phyloP scores from a whole-genome alignment of 2,113 vertebrate genomes.

The Baryphthengus martii region DNA sequence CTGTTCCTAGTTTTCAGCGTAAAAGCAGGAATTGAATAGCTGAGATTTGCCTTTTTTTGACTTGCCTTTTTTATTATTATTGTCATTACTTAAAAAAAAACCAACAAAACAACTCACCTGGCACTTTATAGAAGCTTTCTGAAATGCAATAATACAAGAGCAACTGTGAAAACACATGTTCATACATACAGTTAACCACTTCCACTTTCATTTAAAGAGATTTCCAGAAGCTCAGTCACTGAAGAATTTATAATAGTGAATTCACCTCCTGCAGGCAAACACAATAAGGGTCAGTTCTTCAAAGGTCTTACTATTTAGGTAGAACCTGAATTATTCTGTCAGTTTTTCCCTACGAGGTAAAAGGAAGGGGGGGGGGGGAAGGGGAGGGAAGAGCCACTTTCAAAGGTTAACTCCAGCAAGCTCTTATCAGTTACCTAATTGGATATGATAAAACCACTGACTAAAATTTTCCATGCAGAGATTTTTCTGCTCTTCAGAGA shows the following conservation, averaged over 20 bases:
- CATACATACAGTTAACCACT: slow-evolving; percentile 68
- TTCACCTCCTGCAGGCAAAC: slow-evolving; percentile 60
- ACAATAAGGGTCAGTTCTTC: slow-evolving; percentile 63
- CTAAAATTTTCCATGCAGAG: slow-evolving; percentile 28
- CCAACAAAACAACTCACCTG: too few species aligned
- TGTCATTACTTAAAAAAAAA: slow-evolving; percentile 58
- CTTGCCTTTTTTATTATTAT: neutral
- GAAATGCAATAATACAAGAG: slow-evolving; percentile 66
- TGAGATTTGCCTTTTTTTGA: slow-evolving; percentile 57
- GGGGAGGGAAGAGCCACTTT: neutral
- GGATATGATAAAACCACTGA: slow-evolving; percentile 28
- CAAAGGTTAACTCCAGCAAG: slow-evolving; percentile 37
- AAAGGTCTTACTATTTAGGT: slow-evolving; percentile 62
- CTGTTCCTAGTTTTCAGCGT: slow-evolving; percentile 76
- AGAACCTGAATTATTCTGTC: slow-evolving; percentile 66
- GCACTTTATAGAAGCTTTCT: slow-evolving; percentile 68
- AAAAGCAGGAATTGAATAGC: slow-evolving; percentile 62
- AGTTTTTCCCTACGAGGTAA: slow-evolving; percentile 6
- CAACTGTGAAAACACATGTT: slow-evolving; percentile 72
- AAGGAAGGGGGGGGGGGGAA: neutral
- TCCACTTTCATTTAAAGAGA: slow-evolving; percentile 74
- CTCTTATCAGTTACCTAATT: slow-evolving; percentile 63
- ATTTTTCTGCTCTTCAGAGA: neutral
- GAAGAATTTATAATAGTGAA: slow-evolving; percentile 69
- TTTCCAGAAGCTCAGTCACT: slow-evolving; percentile 71